Evolutionary conservation across 1,140 invertebrate genomes (phyloP).

Genomic region (Camponotus floridanus): DNA sequence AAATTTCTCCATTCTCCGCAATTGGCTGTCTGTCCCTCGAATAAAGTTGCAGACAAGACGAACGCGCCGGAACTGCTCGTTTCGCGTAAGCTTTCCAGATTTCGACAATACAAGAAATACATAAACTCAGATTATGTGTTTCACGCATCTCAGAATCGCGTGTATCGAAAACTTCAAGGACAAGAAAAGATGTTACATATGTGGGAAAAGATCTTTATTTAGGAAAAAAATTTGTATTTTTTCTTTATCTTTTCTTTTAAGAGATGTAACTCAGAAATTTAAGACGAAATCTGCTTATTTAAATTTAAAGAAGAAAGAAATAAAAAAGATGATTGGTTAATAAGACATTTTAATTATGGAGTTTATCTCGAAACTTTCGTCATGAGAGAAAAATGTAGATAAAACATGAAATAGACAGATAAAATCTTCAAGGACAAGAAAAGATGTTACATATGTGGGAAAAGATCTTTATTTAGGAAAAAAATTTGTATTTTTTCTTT

Average conservation of each 20-base stretch:
- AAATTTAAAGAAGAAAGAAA: background rate
- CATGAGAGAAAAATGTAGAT: conserved; percentile 11
- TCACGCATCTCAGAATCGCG: background rate
- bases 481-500: conserved; percentile 14
- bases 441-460: too few relatives aligned
- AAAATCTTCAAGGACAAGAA: background rate
- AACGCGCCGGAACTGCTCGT: background rate
- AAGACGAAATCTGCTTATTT: background rate
- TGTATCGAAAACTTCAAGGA: background rate
- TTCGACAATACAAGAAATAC: background rate
- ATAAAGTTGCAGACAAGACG: conserved; percentile 37
- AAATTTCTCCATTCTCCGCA: conserved; percentile 48
- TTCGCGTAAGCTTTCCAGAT: background rate
- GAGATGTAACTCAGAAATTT: background rate
- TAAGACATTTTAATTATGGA: background rate
- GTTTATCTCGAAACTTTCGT: conserved; percentile 14
- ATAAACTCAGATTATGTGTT: too few relatives aligned
- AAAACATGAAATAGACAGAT: conserved; percentile 8
- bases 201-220: background rate
- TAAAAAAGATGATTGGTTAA: too few relatives aligned
- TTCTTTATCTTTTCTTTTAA: background rate
- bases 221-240: conserved; percentile 21
- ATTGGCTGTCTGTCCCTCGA: conserved; percentile 26
- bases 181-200: too few relatives aligned
- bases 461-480: background rate